phyloP scores from a whole-genome alignment of 2,888 invertebrate species.

The Monochamus alternatus region DNA sequence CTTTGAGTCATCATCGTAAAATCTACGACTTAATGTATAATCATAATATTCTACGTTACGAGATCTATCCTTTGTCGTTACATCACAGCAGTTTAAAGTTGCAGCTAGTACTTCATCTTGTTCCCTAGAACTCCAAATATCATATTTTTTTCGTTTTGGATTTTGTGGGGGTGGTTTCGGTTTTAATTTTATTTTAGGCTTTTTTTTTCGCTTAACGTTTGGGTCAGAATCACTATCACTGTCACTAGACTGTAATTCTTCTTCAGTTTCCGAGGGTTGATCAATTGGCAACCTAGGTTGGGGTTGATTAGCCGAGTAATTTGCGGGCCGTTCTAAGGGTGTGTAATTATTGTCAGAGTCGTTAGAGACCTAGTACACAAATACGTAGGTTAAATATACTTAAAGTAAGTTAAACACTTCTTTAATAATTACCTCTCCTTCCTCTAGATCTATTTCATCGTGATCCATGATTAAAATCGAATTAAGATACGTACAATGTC shows the following conservation, averaged over 20 bases:
- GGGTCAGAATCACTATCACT: constrained; percentile 78
- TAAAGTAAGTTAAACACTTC: constrained; percentile 55
- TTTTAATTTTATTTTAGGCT: constrained; percentile 73
- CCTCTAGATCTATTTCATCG: constrained; percentile 54
- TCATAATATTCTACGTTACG: constrained; percentile 85
- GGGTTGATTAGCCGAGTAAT: constrained; percentile 63
- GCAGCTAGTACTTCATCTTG: constrained; percentile 87
- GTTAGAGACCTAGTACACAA: constrained; percentile 58
- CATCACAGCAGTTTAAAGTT: constrained; percentile 85
- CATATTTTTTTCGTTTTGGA: constrained; percentile 80
- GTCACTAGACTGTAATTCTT: constrained; percentile 68
- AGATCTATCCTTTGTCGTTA: constrained; percentile 79
- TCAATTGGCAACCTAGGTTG: constrained; percentile 58
- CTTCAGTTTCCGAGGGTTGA: constrained; percentile 72
- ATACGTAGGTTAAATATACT: constrained; percentile 14
- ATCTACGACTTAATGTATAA: constrained; percentile 71
- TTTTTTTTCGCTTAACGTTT: constrained; percentile 71
- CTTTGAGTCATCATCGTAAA: constrained; percentile 72
- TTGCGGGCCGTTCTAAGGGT: constrained; percentile 75
- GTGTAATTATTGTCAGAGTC: constrained; percentile 73
- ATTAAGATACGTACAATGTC: not conserved
- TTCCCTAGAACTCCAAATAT: constrained; percentile 82
- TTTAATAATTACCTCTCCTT: constrained; percentile 54
- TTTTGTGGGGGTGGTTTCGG: constrained; percentile 64
- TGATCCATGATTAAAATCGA: constrained; percentile 48